These are phyloP conservation scores for Orthonevra nobilis DNA, from an alignment of 2,888 invertebrate genomes.

Conservation along the genomic window DNA sequence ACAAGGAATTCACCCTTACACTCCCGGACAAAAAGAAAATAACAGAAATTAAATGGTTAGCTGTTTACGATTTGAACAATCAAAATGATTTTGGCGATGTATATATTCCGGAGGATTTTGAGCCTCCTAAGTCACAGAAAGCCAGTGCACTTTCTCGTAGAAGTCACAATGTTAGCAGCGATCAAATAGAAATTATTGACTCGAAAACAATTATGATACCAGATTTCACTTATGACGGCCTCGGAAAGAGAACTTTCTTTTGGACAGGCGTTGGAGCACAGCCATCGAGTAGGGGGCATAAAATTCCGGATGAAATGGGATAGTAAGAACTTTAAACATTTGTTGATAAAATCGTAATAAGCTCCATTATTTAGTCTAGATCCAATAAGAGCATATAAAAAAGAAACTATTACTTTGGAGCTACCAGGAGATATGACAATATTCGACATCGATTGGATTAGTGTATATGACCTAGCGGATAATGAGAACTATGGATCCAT, in stretches of 20 bases:
- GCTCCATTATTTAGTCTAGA: no score
- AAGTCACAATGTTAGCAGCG: conserved; percentile 86
- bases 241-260: conserved; percentile 89
- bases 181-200: conserved; percentile 87
- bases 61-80: conserved; percentile 91
- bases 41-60: conserved; percentile 93
- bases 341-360: no score
- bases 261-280: conserved; percentile 95
- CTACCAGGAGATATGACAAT: conserved; percentile 91
- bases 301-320: conserved; percentile 94
- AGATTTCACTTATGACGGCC: conserved; percentile 89
- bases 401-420: conserved; percentile 87
- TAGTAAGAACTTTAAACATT: conserved; percentile 86
- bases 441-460: conserved; percentile 91
- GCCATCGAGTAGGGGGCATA: conserved; percentile 89
- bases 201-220: conserved; percentile 89
- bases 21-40: conserved; percentile 93
- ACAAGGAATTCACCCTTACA: conserved; percentile 89
- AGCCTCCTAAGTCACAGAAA: conserved; percentile 88
- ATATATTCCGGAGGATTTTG: conserved; percentile 93
- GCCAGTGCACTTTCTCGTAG: conserved; percentile 82
- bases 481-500: conserved; percentile 87
- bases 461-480: conserved; percentile 87
- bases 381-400: conserved; percentile 86
- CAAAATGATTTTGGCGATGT: conserved; percentile 95